A percentile compares a stretch with the other conserved stretches of the same genome.
These are phyloP conservation scores for Malurus cyaneus DNA, from an alignment of 2,113 vertebrate genomes.

Conservation along the genomic window DNA sequence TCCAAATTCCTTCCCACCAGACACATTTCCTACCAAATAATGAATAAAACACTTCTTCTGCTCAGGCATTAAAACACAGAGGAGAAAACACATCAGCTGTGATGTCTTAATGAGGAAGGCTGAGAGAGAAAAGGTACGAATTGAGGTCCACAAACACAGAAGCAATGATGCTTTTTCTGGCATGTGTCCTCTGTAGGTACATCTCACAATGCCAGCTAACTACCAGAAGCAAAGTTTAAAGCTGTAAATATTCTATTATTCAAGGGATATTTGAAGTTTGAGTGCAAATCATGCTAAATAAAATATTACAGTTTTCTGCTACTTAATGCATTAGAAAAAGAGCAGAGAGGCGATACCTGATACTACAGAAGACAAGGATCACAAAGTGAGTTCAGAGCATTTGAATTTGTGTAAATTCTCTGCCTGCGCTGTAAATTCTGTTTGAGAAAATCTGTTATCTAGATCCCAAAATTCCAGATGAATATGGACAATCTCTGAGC, in stretches of 20 bases:
- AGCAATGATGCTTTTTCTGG: background rate
- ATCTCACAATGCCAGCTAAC: background rate
- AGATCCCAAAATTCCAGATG: background rate
- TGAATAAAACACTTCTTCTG: constrained; percentile 55
- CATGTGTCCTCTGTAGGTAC: background rate
- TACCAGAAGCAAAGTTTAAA: background rate
- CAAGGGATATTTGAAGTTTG: background rate
- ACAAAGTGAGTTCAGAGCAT: background rate
- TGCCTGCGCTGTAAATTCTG: background rate
- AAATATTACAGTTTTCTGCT: background rate
- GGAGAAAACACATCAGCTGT: constrained; percentile 43
- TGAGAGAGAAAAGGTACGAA: background rate
- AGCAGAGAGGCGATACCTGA: background rate
- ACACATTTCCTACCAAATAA: background rate
- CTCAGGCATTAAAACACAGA: constrained; percentile 21
- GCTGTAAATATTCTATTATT: background rate
- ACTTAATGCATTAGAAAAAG: background rate
- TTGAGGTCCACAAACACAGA: background rate
- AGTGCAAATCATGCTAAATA: background rate
- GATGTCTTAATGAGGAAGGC: constrained; percentile 46
- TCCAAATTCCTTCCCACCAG: background rate
- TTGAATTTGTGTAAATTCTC: background rate
- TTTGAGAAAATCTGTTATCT: background rate
- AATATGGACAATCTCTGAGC: background rate
- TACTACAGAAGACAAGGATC: background rate